These are phyloP conservation scores for Cyaniris semiargus DNA, from an alignment of 2,888 invertebrate species.

Conservation along the genomic window DNA sequence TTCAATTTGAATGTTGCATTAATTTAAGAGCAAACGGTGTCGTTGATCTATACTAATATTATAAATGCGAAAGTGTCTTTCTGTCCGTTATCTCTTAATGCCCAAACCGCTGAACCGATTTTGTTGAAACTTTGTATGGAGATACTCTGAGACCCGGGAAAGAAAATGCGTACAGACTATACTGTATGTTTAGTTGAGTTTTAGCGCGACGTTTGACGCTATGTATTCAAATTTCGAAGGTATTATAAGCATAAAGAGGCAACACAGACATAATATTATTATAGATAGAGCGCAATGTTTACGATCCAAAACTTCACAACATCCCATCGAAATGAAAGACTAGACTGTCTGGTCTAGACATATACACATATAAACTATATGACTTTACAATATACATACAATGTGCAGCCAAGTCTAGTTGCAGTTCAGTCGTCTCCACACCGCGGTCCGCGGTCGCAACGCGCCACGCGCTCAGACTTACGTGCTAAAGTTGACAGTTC, in stretches of 20 bases:
- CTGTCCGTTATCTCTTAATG: too few relatives aligned
- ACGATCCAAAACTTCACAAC: neutral
- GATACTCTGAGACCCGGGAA: too few relatives aligned
- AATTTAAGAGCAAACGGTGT: neutral
- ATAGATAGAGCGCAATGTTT: neutral
- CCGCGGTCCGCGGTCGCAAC: neutral
- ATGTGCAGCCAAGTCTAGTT: neutral
- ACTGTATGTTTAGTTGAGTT: too few relatives aligned
- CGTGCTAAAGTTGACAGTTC: neutral
- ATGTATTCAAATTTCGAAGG: neutral
- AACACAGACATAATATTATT: neutral
- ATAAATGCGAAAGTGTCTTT: neutral
- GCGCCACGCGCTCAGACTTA: constrained; percentile 5
- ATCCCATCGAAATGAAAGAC: neutral
- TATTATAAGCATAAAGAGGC: neutral
- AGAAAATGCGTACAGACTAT: too few relatives aligned
- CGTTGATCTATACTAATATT: neutral
- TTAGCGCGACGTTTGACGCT: neutral
- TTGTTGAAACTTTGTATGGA: too few relatives aligned
- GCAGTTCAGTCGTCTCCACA: neutral
- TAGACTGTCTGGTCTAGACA: neutral
- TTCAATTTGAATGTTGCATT: neutral
- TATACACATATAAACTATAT: neutral
- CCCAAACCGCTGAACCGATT: too few relatives aligned
- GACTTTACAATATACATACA: neutral